Evolutionary conservation across 2,113 vertebrate species (phyloP), one percentile per base, ranked within the genome.

Genomic region (Gymnogyps californianus): DNA sequence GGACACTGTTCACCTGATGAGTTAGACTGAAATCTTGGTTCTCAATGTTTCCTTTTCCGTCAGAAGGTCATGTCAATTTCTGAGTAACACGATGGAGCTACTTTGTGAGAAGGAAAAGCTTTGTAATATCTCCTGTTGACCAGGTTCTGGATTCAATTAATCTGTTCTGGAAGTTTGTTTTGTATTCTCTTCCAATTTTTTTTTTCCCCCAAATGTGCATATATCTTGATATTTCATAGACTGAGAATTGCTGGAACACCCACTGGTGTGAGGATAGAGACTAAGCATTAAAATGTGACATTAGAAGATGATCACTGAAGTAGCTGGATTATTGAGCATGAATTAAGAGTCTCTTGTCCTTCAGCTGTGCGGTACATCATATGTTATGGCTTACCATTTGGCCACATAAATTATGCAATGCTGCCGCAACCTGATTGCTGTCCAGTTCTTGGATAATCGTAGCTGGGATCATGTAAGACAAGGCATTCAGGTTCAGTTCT

Each of bases 181-280:
- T 52, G 1, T 46, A 6, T 69, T 83, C 29, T 51, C 5, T 66
- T 74, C 14, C 13, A 28, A 2, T 44, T 13, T n/a, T n/a, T 17
- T 31, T 47, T 46, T 69, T 47, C 7, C 0, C 3, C 3, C 8
- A n/a, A 14, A 4, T 49, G 12, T 21, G 24, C 5, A 1, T 70
- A 0, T 58, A 22, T 66, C 4, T 54, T 70, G 24, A 7, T 77
- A 54, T 47, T 93, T 47, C 8, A 0, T 61, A 85, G 31, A 16
- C 19, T n/a, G 21, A 57, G 21, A 86, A 34, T 47, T 51, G 4
- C n/a, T 90, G 57, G 31, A 42, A n/a, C 61, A 79, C 10, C 9
- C 20, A 9, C 24, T 55, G 19, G 6, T 80, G 20, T 76, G 58
- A 93, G 40, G 54, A 61, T 34, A 42, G 72, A 70, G 52, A 20